Evolutionary conservation across 2,888 invertebrate species (phyloP).

Genomic region (Conomelus anceps): DNA sequence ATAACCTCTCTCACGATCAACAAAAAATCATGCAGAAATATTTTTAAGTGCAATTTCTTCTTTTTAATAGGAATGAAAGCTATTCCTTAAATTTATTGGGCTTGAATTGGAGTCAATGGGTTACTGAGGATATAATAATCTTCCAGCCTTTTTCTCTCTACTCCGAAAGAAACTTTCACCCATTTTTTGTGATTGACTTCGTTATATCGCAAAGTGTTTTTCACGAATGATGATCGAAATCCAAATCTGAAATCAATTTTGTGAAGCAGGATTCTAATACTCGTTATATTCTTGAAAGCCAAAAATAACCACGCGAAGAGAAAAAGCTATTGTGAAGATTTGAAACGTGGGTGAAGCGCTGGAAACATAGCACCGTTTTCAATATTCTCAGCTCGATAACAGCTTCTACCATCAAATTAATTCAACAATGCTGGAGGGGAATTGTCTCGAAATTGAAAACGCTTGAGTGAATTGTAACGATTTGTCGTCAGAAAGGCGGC

Average conservation of each 20-base stretch:
- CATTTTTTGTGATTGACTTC: neutral
- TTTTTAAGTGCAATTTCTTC: too few species aligned
- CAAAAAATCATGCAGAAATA: too few species aligned
- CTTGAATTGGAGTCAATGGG: too few species aligned
- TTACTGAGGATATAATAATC: neutral
- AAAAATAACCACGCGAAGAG: neutral
- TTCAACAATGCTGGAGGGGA: neutral
- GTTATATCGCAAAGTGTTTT: neutral
- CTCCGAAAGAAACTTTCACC: neutral
- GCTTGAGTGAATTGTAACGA: neutral
- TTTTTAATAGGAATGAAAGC: too few species aligned
- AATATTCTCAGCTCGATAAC: neutral
- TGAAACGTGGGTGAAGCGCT: neutral
- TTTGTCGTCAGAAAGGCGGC: neutral
- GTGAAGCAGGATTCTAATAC: neutral
- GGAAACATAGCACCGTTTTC: neutral
- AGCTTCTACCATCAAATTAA: neutral
- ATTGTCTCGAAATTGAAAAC: neutral
- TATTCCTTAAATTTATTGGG: too few species aligned
- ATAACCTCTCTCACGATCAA: too few species aligned
- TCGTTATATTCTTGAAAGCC: neutral
- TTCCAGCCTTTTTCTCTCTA: too few species aligned
- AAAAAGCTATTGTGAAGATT: neutral
- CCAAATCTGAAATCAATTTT: neutral
- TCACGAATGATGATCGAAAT: neutral